Percentiles rank a stretch among this genome's conserved stretches.
Evolutionary conservation across 1,140 invertebrate species (phyloP).

Genomic region (Sitophilus oryzae): DNA sequence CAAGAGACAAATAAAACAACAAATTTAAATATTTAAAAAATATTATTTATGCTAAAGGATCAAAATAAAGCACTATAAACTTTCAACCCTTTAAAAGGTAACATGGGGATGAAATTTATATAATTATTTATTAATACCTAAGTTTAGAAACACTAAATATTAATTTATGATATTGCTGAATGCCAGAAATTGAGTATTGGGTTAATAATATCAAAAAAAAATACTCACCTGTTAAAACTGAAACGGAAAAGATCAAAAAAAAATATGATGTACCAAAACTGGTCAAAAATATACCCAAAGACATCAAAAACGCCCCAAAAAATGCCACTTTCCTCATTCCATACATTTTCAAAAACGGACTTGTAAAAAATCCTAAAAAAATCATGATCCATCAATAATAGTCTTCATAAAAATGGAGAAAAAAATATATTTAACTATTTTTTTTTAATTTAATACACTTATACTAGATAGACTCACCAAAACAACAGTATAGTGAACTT

Average conservation of each 20-base stretch:
- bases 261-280: constrained; percentile 35
- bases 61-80: no score
- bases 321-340: constrained; percentile 33
- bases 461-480: constrained; percentile 23
- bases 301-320: constrained; percentile 32
- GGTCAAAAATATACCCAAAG: constrained; percentile 34
- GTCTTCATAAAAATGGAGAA: background rate
- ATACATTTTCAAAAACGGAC: constrained; percentile 39
- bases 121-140: no score
- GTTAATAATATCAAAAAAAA: background rate
- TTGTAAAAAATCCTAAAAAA: constrained; percentile 37
- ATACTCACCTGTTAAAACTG: constrained; percentile 39
- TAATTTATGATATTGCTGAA: background rate
- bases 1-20: background rate
- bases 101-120: no score
- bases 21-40: background rate
- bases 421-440: background rate
- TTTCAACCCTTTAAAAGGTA: no score
- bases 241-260: constrained; percentile 34
- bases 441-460: constrained; percentile 1
- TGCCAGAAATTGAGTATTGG: background rate
- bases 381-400: background rate
- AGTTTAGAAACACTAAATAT: no score
- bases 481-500: constrained; percentile 34
- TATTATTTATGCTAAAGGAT: background rate